Evolutionary conservation across 1,140 invertebrate species (phyloP).

Genomic region (Wiebesia pumilae): DNA sequence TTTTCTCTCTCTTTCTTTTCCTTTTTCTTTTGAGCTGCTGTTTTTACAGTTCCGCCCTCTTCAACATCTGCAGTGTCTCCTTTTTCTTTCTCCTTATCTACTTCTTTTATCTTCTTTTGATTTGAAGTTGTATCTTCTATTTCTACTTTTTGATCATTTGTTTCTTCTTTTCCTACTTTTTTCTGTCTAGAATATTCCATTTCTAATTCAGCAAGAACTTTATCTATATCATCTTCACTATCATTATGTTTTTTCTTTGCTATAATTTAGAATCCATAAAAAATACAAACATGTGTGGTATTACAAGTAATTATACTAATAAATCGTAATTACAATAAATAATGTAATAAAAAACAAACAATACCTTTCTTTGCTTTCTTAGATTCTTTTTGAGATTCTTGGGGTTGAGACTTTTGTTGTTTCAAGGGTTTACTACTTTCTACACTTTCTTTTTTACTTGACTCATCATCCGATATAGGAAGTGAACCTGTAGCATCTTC

Average conservation of each 20-base stretch:
- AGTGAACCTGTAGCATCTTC: conserved; percentile 61
- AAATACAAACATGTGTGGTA: neutral
- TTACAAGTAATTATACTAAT: neutral
- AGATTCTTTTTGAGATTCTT: conserved; percentile 76
- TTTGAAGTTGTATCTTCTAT: conserved; percentile 73
- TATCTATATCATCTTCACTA: conserved; percentile 90
- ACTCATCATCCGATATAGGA: conserved; percentile 72
- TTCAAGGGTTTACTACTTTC: conserved; percentile 72
- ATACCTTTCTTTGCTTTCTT: conserved; percentile 68
- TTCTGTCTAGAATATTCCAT: conserved; percentile 83
- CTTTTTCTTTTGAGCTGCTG: conserved; percentile 89
- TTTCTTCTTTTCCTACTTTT: conserved; percentile 70
- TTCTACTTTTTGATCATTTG: conserved; percentile 64
- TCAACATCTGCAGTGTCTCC: conserved; percentile 65
- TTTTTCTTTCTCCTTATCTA: conserved; percentile 64
- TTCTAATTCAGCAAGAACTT: conserved; percentile 87
- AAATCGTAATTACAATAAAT: neutral
- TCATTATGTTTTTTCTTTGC: conserved; percentile 83
- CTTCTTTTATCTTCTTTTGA: conserved; percentile 70
- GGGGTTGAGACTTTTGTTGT: conserved; percentile 70
- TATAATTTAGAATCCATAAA: conserved; percentile 39
- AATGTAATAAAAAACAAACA: neutral
- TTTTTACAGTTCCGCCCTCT: conserved; percentile 81
- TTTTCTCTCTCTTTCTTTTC: conserved; percentile 91
- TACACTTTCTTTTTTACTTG: conserved; percentile 71